Evolutionary conservation across 64 coral and sea anemone genomes (phyloP), one percentile per base, ranked within the genome.

Genomic region (Actinia tenebrosa): DNA sequence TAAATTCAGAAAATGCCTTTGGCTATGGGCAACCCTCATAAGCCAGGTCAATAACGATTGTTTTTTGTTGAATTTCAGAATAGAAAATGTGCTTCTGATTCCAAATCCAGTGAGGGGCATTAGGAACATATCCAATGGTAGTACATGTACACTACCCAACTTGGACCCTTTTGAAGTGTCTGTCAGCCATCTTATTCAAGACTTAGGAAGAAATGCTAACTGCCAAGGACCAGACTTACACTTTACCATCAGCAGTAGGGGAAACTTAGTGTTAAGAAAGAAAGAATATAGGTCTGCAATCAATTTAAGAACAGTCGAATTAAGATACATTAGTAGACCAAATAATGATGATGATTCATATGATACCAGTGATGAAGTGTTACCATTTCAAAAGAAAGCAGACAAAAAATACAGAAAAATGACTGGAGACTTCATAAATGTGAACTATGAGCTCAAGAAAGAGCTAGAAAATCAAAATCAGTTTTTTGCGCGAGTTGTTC

Each of bases 81-180:
- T 88, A 46, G 91, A 92, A 43, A 92, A 92, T 71, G 53, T 88
- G 22, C 86, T 92, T 30, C 86, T 88, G 3, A 22, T 88, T 77
- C 86, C 86, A 88, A 92, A 88, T 84, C 86, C 91, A 25, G 87
- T 92, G 82, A 80, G 17, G 16, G 84, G 84, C 64, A 80, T 88
- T 42, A 84, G 50, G 2, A 84, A 60, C 22, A 88, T 92, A 56
- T 82, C 86, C 16, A 92, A 92, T 75, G 45, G 86, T 50, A 88
- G 86, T 19, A 88, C 89, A 15, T 92, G 91, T 30, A 89, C 86
- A 56, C 91, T 92, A 22, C 91, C 91, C 60, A 92, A 92, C 52
- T 16, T 92, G 61, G 80, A 92, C 59, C 91, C 91, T 62, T 92
- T 92, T 92, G 91, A 92, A 52, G 80, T 84, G 5, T 92, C 91